Evolutionary conservation across 2,797 vertebrate species (phyloP), one percentile per base, ranked within the genome.

Genomic region (Squalus acanthias): DNA sequence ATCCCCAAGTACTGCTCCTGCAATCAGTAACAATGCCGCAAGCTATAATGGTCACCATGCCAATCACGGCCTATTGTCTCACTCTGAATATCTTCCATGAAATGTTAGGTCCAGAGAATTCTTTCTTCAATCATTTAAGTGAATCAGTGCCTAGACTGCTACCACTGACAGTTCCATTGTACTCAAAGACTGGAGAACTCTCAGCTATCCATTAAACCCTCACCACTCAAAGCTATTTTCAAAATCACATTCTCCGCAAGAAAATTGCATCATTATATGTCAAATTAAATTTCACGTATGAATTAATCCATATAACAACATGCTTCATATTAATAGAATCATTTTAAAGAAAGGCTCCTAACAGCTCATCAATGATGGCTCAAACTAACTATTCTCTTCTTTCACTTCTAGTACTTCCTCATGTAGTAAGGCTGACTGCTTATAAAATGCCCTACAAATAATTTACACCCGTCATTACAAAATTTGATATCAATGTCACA

Each of bases 231-330:
- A n/a, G 46, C 46, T 95, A 53, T 57, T 74, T 95, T 95, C 69
- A 95, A 95, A 74, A 29, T 33, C 94, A 50, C 33, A 17, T 95
- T 95, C 17, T 60, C 6, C 3, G 4, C 1, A 15, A 95, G 50
- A 53, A 95, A 95, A 76, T 76, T 57, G 70, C 70, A 72, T 95
- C 70, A 29, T 72, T 57, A 53, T 57, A 70, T 53, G 46, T 50
- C 70, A 72, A 74, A 74, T 74, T 72, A 74, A 46, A 95, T 74
- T 74, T 13, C 60, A 39, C 74, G 46, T 22, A 93, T 53, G 70
- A 33, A 95, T 53, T 95, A 95, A 95, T 74, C 70, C 72, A n/a
- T 53, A 74, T 29, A 94, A 26, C 92, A 46, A 33, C 69, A 95
- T 53, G 29, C 53, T 20, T 24, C 65, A 69, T 39, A 69, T 24